phyloP scores from a whole-genome alignment of 2,113 vertebrate species.

The Petrocephalus microphthalmus region DNA sequence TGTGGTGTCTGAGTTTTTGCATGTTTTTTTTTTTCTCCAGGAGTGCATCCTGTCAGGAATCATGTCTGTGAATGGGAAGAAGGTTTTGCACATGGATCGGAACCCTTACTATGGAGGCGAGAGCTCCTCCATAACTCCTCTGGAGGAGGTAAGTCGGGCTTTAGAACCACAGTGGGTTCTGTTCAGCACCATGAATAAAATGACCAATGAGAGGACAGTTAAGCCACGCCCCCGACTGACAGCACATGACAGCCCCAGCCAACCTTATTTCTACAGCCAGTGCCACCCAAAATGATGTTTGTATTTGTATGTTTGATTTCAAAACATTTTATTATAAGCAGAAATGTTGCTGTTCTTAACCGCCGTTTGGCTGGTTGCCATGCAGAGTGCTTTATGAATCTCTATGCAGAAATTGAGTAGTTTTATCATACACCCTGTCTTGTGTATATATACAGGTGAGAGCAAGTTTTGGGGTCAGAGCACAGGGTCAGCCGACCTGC shows the following conservation, averaged over 20 bases:
- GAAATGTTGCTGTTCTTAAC: neutral
- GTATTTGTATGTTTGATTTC: neutral
- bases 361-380: neutral
- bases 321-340: neutral
- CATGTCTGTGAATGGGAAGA: slow-evolving; percentile 90
- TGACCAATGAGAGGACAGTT: neutral
- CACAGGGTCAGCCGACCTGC: neutral
- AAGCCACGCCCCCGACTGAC: neutral
- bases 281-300: neutral
- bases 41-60: slow-evolving; percentile 90
- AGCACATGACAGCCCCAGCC: neutral
- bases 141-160: slow-evolving; percentile 73
- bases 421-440: neutral
- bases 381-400: neutral
- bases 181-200: neutral
- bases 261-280: neutral
- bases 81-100: slow-evolving; percentile 88
- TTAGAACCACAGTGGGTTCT: neutral
- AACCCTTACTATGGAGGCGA: slow-evolving; percentile 88
- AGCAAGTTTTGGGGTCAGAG: neutral
- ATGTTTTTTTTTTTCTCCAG: slow-evolving; percentile 46
- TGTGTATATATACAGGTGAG: neutral
- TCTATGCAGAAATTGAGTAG: neutral
- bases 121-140: slow-evolving; percentile 85
- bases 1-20: neutral